A percentile compares a stretch with the other conserved stretches of the same genome.
Conservation (phyloP, 1,140 invertebrate genomes). For the Drosophila fuyamai region DNA sequence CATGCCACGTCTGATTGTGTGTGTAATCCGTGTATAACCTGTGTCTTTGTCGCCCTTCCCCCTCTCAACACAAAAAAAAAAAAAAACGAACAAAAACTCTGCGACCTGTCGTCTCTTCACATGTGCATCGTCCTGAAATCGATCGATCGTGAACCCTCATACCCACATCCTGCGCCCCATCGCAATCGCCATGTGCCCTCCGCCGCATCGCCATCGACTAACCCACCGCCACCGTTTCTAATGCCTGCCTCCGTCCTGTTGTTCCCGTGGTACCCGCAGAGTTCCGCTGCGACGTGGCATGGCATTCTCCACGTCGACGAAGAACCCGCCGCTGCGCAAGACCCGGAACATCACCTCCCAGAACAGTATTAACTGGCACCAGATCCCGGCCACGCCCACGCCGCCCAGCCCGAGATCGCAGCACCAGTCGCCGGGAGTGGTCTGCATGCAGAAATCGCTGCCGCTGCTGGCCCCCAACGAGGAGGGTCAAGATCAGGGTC, state of each 20-base stretch:
- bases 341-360: slow-evolving; percentile 86
- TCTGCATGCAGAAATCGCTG: slow-evolving; percentile 43
- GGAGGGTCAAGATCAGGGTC: slow-evolving; percentile 4
- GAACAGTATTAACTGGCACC: slow-evolving; percentile 84
- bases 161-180: slow-evolving; percentile 42
- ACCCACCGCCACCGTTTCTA: slow-evolving; percentile 41
- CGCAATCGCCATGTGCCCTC: slow-evolving; percentile 15
- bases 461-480: slow-evolving; percentile 48
- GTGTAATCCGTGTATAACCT: slow-evolving; percentile 21
- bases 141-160: slow-evolving; percentile 39
- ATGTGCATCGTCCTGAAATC: slow-evolving; percentile 20
- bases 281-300: slow-evolving; percentile 88
- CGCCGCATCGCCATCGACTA: slow-evolving; percentile 30
- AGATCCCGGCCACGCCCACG: slow-evolving; percentile 76
- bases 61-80: background rate
- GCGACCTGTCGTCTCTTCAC: slow-evolving; percentile 23
- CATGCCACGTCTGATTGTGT: slow-evolving; percentile 25
- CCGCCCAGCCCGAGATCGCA: slow-evolving; percentile 74
- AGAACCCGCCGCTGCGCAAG: slow-evolving; percentile 91
- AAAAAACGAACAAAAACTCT: background rate
- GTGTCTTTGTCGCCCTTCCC: slow-evolving; percentile 17
- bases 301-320: slow-evolving; percentile 87
- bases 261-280: slow-evolving; percentile 58
- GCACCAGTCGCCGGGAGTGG: slow-evolving; percentile 48
- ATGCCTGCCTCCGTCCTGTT: slow-evolving; percentile 39